Evolutionary conservation across 2,113 vertebrate genomes (phyloP).

Genomic region (Parus major): DNA sequence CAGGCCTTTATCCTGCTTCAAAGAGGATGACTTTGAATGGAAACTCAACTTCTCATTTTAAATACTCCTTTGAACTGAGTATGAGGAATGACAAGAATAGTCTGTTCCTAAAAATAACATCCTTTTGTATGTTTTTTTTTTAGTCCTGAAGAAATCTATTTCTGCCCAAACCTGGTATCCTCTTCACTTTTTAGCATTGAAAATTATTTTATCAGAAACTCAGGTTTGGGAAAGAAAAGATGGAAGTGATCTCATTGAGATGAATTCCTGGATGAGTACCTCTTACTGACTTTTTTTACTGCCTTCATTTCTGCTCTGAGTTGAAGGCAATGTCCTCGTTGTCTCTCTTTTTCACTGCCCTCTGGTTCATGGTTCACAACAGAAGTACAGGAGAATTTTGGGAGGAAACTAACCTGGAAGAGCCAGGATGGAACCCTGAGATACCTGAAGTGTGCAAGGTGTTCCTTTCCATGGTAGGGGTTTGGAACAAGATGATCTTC

Average conservation of each 20-base stretch:
- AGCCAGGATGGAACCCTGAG: background rate
- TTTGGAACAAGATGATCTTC: rapidly evolving
- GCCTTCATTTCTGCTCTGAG: background rate
- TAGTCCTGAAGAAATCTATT: slow-evolving; percentile 9
- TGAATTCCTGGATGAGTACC: background rate
- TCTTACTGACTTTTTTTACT: background rate
- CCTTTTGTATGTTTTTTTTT: background rate
- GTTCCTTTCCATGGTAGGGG: background rate
- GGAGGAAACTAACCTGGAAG: background rate
- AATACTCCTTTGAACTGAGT: slow-evolving; percentile 51
- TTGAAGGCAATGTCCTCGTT: background rate
- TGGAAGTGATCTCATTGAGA: background rate
- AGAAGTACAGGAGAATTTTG: background rate
- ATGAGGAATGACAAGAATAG: background rate
- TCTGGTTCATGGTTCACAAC: background rate
- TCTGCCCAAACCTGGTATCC: background rate
- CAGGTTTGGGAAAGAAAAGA: background rate
- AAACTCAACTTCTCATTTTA: slow-evolving; percentile 42
- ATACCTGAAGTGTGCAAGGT: background rate
- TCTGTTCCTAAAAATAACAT: slow-evolving; percentile 18
- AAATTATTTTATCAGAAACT: background rate
- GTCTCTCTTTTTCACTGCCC: background rate
- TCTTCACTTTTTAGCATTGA: background rate
- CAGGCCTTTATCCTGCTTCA: slow-evolving; percentile 48
- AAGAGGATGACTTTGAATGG: slow-evolving; percentile 58